Evolutionary conservation across 2,888 invertebrate species (phyloP).

Genomic region (Danaus chrysippus): DNA sequence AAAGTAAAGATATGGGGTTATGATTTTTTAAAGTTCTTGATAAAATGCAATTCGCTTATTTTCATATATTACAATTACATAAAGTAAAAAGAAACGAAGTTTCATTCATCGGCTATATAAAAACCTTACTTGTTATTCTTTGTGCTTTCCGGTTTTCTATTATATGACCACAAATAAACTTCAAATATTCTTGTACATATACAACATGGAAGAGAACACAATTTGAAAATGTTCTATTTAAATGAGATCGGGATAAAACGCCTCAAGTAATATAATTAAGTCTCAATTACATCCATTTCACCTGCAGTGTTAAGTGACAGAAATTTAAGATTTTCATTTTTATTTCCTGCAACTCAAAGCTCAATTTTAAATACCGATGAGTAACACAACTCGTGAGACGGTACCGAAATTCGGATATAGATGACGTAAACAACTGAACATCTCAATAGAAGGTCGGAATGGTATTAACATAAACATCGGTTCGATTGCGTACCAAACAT

Average conservation of each 20-base stretch:
- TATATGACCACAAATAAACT: background rate
- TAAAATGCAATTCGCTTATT: no score
- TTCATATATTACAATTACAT: no score
- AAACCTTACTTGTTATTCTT: no score
- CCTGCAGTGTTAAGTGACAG: conserved; percentile 10
- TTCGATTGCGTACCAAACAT: conserved; percentile 54
- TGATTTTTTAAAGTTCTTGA: no score
- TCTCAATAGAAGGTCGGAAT: conserved; percentile 58
- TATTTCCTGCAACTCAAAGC: conserved; percentile 8
- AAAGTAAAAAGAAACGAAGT: no score
- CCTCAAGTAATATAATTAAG: conserved; percentile 54
- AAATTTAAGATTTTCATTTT: conserved; percentile 8
- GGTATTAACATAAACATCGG: conserved; percentile 70
- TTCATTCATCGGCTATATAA: no score
- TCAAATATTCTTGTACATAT: background rate
- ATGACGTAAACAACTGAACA: conserved; percentile 54
- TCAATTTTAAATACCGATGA: conserved; percentile 7
- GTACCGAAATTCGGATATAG: conserved; percentile 18
- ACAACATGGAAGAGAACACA: background rate
- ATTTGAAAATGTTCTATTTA: conserved; percentile 4
- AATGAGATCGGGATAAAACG: conserved; percentile 34
- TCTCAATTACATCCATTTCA: conserved; percentile 37
- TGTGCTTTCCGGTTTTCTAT: no score
- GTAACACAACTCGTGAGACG: conserved; percentile 2
- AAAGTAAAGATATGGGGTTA: no score